A percentile compares a stretch with the other conserved stretches of the same genome.
Conservation (phyloP, 2,113 vertebrate genomes). For the western clawed frog (Xenopus tropicalis) region UCB_Xtro_10.0 CM004452.2:34225501-34226000, state of each 20-base stretch:
- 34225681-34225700: neutral
- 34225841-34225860: neutral
- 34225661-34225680: neutral
- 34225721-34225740: neutral
- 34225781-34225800: neutral
- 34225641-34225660: neutral
- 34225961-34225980: neutral
- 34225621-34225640: too few species aligned
- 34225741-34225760: neutral
- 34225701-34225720: neutral
- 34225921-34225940: neutral
- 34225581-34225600: too few species aligned
- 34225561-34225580: too few species aligned
- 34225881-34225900: neutral
- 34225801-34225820: too few species aligned
- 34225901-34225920: neutral
- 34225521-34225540: too few species aligned
- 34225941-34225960: neutral
- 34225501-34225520: too few species aligned
- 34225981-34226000: neutral
- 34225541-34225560: too few species aligned
- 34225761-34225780: neutral
- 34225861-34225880: neutral
- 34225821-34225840: neutral
- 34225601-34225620: too few species aligned